Evolutionary conservation across 2,113 vertebrate species (phyloP).

Genomic region (Rhadina sibilatrix): DNA sequence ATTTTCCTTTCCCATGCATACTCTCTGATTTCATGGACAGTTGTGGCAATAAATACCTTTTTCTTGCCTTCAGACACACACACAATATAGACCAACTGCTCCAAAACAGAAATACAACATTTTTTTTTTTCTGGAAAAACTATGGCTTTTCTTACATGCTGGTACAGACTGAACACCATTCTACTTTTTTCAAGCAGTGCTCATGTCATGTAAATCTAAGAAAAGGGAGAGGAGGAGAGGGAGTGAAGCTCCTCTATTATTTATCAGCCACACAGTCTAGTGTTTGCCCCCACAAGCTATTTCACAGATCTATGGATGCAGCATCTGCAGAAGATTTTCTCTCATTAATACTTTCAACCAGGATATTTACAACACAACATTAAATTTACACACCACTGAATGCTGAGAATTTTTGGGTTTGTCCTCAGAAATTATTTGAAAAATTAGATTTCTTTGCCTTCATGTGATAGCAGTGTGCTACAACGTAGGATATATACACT

Average conservation of each 20-base stretch:
- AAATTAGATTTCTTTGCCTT: background rate
- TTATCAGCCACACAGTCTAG: background rate
- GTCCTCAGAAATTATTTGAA: background rate
- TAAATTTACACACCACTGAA: background rate
- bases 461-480: background rate
- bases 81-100: background rate
- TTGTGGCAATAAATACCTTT: background rate
- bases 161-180: background rate
- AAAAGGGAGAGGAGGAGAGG: background rate
- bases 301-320: background rate
- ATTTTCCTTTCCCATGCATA: accelerated
- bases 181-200: background rate
- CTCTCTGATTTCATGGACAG: background rate
- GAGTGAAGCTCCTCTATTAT: constrained; percentile 28
- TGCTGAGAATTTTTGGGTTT: background rate
- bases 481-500: background rate
- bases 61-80: background rate
- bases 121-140: background rate
- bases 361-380: background rate
- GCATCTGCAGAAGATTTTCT: background rate
- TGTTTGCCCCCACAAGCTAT: background rate
- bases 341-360: constrained; percentile 32
- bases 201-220: constrained; percentile 4
- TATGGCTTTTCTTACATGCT: background rate
- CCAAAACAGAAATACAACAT: background rate